Percentiles rank a stretch among this genome's conserved stretches.
Evolutionary conservation across 2,797 vertebrate genomes (phyloP).

Genomic region (Erpetoichthys calabaricus): DNA sequence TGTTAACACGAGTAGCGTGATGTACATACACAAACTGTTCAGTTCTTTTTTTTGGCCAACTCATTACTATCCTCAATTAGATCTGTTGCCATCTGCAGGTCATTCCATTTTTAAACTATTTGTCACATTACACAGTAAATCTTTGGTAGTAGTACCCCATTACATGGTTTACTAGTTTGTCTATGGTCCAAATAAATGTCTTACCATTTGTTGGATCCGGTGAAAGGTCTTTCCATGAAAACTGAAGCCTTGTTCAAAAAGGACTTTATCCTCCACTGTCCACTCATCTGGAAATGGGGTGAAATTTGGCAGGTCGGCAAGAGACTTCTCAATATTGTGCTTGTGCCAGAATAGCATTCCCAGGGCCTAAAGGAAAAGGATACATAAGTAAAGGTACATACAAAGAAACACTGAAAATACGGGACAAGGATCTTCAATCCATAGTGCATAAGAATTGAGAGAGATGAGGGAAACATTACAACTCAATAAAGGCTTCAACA

Average conservation of each 20-base stretch:
- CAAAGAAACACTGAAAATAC: not conserved
- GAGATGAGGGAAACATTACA: not conserved
- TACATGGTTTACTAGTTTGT: too few relatives aligned
- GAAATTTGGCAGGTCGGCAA: constrained; percentile 91
- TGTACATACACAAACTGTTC: too few relatives aligned
- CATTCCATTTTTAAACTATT: too few relatives aligned
- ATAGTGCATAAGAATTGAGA: not conserved
- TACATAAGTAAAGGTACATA: not conserved
- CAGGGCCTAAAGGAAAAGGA: constrained; percentile 59
- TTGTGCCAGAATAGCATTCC: constrained; percentile 98
- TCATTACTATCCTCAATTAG: too few relatives aligned
- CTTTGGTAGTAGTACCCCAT: too few relatives aligned
- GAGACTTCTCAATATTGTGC: constrained; percentile 87
- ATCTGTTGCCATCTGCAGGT: too few relatives aligned
- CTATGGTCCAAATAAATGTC: constrained; percentile 14
- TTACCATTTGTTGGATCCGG: constrained; percentile 93
- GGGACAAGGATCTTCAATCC: not conserved
- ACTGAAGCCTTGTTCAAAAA: constrained; percentile 92
- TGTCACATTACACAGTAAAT: too few relatives aligned
- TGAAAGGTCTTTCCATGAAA: constrained; percentile 95
- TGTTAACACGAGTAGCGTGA: too few relatives aligned
- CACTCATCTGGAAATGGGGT: constrained; percentile 94
- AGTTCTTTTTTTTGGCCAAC: too few relatives aligned
- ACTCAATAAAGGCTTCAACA: not conserved
- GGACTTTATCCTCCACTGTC: constrained; percentile 90